A percentile compares a stretch with the other conserved stretches of the same genome.
Evolutionary conservation across 2,113 vertebrate genomes (phyloP).

Genomic region (Microtus ochrogaster): DNA sequence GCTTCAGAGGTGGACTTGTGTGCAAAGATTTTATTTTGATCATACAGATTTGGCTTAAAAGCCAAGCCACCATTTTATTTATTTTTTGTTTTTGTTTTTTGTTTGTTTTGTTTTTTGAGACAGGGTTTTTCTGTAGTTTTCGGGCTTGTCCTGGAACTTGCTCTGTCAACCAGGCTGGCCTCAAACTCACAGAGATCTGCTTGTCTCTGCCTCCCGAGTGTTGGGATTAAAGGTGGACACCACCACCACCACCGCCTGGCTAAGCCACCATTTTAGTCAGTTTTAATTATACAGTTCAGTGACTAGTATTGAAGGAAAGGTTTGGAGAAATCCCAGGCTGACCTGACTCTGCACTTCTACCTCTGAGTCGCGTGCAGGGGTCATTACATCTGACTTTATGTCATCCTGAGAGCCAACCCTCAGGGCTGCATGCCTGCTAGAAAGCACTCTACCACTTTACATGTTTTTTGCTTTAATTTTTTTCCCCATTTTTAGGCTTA

Average conservation of each 20-base stretch:
- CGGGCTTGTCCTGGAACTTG: too few species aligned
- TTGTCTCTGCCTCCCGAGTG: too few species aligned
- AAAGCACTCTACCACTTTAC: background rate
- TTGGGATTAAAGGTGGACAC: too few species aligned
- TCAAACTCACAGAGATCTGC: too few species aligned
- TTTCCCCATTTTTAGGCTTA: background rate
- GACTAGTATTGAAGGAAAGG: background rate
- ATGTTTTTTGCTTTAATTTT: background rate
- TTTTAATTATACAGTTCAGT: background rate
- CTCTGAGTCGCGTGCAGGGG: background rate
- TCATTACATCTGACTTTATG: background rate
- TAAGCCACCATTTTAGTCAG: background rate
- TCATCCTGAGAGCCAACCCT: background rate
- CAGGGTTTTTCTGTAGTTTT: too few species aligned
- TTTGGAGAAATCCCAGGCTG: background rate
- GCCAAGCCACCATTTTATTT: background rate
- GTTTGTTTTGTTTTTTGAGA: too few species aligned
- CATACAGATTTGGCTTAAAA: background rate
- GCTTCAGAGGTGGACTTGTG: background rate
- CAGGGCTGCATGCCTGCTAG: background rate
- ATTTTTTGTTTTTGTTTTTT: background rate
- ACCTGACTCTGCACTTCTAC: background rate
- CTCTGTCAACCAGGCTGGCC: too few species aligned
- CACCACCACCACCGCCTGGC: too few species aligned
- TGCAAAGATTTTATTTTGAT: background rate